phyloP scores from a whole-genome alignment of 2,113 vertebrate genomes.

The Noturus placidus region DNA sequence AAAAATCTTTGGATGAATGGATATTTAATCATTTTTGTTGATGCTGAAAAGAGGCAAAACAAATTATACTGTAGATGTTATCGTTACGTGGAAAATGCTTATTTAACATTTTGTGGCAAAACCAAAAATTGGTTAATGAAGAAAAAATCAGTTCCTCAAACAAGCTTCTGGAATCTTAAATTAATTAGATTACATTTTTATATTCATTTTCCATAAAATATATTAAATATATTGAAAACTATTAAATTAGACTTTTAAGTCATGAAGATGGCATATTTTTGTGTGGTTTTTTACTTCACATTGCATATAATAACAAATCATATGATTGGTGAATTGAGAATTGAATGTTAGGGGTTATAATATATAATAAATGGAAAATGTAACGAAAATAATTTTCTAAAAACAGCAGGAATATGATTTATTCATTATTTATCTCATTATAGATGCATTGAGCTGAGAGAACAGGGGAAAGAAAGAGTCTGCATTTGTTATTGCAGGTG shows the following conservation, averaged over 20 bases:
- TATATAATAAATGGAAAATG: background rate
- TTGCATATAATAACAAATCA: background rate
- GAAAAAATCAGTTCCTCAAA: background rate
- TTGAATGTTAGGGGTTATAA: background rate
- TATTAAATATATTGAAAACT: background rate
- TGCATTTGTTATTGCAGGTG: background rate
- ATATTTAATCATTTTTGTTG: background rate
- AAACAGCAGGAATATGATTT: background rate
- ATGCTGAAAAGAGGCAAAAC: background rate
- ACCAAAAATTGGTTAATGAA: background rate
- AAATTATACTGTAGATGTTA: background rate
- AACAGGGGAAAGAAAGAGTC: background rate
- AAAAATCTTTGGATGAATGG: background rate
- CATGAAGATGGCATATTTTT: background rate
- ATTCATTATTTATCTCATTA: background rate
- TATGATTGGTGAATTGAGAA: background rate
- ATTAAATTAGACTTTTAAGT: background rate
- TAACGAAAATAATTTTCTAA: background rate
- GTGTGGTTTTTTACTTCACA: background rate
- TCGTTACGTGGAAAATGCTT: background rate
- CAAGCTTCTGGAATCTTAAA: background rate
- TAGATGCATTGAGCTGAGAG: background rate
- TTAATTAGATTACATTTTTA: background rate
- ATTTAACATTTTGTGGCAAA: background rate
- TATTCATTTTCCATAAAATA: background rate